Evolutionary conservation across 2,113 vertebrate genomes (phyloP).

Genomic region (Thalassoma bifasciatum): DNA sequence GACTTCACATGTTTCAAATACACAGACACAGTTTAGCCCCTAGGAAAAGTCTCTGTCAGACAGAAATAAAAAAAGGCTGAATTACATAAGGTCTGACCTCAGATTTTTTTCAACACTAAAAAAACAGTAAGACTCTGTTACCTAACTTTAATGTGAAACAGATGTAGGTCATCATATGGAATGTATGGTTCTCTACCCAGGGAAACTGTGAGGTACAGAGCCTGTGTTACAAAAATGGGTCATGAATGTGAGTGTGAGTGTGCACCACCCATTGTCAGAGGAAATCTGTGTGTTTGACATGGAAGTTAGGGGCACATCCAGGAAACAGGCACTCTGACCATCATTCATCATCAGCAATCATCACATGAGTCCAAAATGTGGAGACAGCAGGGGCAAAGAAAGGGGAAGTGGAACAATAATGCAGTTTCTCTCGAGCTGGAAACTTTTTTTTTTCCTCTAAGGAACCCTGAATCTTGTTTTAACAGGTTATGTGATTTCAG

Average conservation of each 20-base stretch:
- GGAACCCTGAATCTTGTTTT: neutral
- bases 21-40: neutral
- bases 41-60: neutral
- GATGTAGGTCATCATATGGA: constrained; percentile 48
- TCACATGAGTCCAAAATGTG: constrained; percentile 9
- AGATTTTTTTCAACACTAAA: neutral
- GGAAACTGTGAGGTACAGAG: constrained; percentile 32
- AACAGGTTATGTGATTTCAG: neutral
- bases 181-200: constrained; percentile 16
- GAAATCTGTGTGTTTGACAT: constrained; percentile 75
- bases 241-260: constrained; percentile 14
- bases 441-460: neutral
- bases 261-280: constrained; percentile 52
- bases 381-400: constrained; percentile 23
- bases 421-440: neutral
- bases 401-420: neutral
- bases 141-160: constrained; percentile 28
- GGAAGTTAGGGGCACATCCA: constrained; percentile 73
- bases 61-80: neutral
- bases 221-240: constrained; percentile 2
- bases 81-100: neutral
- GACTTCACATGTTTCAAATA: constrained; percentile 6
- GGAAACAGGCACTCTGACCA: constrained; percentile 68
- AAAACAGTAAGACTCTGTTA: neutral
- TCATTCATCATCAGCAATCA: constrained; percentile 53